Evolutionary conservation across 2,888 invertebrate species (phyloP).

Genomic region (Acleris laterana): DNA sequence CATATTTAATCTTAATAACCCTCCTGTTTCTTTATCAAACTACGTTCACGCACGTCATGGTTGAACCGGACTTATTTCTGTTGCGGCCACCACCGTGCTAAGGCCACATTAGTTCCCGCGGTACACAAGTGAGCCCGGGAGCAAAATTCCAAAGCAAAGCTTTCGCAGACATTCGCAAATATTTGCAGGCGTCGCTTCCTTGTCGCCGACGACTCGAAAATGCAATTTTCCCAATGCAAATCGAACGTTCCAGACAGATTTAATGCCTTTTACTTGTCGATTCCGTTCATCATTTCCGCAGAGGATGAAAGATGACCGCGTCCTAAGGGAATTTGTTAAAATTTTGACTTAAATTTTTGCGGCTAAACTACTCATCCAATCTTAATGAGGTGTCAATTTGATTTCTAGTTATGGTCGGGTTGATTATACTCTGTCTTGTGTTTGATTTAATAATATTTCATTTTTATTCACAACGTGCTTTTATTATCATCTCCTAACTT

Average conservation of each 20-base stretch:
- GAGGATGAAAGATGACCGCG: conserved; percentile 59
- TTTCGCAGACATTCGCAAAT: conserved; percentile 66
- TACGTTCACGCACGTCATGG: neutral
- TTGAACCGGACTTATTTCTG: neutral
- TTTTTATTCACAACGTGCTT: too few relatives aligned
- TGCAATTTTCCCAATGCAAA: conserved; percentile 82
- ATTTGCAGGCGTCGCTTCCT: conserved; percentile 64
- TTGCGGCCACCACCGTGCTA: neutral
- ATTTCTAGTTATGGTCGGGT: too few relatives aligned
- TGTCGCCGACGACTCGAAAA: conserved; percentile 72
- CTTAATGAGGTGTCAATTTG: too few relatives aligned
- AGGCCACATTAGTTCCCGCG: conserved; percentile 26
- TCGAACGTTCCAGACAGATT: conserved; percentile 79
- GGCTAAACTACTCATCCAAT: too few relatives aligned
- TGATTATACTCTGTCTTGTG: too few relatives aligned
- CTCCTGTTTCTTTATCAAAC: too few relatives aligned
- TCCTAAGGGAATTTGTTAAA: conserved; percentile 45
- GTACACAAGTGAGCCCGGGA: conserved; percentile 32
- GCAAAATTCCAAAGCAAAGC: conserved; percentile 61
- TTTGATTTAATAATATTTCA: too few relatives aligned
- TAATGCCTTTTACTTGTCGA: conserved; percentile 78
- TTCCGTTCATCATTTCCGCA: conserved; percentile 74
- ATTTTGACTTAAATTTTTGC: neutral
- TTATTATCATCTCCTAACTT: too few relatives aligned
- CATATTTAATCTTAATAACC: too few relatives aligned